Conservation (phyloP, 2,113 vertebrate species). For the Oryctolagus cuniculus region mOryCun1.1 NC_091433.1:128436501-128437000, state of each 20-base stretch:
- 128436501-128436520: slow-evolving; percentile 94
- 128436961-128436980: slow-evolving; percentile 93
- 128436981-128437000: slow-evolving; percentile 85
- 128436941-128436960: slow-evolving; percentile 93
- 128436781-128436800: neutral
- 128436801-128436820: slow-evolving; percentile 25
- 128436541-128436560: neutral
- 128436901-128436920: slow-evolving; percentile 93
- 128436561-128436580: slow-evolving; percentile 1
- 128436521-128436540: slow-evolving; percentile 86
- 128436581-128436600: neutral
- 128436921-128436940: slow-evolving; percentile 92
- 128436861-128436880: slow-evolving; percentile 87
- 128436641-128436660: slow-evolving; percentile 94
- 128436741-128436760: neutral
- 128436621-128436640: slow-evolving; percentile 96
- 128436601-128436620: slow-evolving; percentile 71
- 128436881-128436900: slow-evolving; percentile 91
- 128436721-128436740: slow-evolving; percentile 84
- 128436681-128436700: slow-evolving; percentile 91
- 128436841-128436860: slow-evolving; percentile 90
- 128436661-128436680: slow-evolving; percentile 95
- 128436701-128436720: slow-evolving; percentile 88
- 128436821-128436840: slow-evolving; percentile 94
- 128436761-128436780: neutral